Evolutionary conservation across 1,140 invertebrate species (phyloP).

Genomic region (Ctenoplectra terminalis): DNA sequence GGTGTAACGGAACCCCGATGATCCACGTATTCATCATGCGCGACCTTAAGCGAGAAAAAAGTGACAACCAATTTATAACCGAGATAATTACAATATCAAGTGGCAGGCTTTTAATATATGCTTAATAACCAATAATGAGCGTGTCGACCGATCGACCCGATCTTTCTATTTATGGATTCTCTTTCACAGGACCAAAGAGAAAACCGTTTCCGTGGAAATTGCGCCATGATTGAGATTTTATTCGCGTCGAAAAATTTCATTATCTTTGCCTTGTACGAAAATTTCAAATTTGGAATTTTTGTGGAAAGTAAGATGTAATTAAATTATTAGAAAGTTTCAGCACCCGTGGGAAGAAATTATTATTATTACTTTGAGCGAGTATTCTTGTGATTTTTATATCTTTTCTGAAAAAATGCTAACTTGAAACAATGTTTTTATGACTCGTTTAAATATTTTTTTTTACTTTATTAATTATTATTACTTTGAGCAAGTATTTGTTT

Average conservation of each 20-base stretch:
- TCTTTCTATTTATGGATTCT: constrained; percentile 31
- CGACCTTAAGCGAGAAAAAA: constrained; percentile 73
- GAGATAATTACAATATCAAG: constrained; percentile 77
- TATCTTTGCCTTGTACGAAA: neutral
- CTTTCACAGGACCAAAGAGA: neutral
- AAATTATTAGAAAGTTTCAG: no score
- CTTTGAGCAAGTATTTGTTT: no score
- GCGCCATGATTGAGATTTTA: neutral
- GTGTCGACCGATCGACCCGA: constrained; percentile 45
- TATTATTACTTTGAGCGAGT: no score
- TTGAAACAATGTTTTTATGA: no score
- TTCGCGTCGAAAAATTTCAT: neutral
- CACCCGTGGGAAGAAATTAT: no score
- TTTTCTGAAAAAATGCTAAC: no score
- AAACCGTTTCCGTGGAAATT: constrained; percentile 13
- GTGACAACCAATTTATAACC: constrained; percentile 76
- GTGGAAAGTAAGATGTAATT: no score
- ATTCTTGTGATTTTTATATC: no score
- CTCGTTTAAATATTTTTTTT: no score
- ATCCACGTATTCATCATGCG: constrained; percentile 73
- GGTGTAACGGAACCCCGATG: constrained; percentile 71
- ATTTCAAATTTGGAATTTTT: neutral
- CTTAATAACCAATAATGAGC: constrained; percentile 68
- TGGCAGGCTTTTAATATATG: constrained; percentile 62
- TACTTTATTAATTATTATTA: no score